Conservation (phyloP, 2,113 vertebrate species). For the Salvator merianae region DNA sequence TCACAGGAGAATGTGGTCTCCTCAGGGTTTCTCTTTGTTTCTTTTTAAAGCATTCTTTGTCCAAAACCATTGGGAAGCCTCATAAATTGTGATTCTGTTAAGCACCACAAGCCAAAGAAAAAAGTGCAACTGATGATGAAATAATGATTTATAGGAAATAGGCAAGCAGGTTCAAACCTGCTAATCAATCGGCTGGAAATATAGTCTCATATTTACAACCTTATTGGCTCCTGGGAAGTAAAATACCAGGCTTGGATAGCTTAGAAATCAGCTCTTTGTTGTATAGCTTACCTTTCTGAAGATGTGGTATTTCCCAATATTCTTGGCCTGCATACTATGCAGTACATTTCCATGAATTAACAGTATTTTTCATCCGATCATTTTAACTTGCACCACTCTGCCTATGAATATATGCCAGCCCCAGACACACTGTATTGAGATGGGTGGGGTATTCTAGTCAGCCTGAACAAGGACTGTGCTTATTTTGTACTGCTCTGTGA, state of each 20-base stretch:
- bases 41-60: background rate
- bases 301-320: background rate
- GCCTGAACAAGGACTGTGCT: background rate
- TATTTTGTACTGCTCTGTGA: background rate
- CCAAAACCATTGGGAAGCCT: conserved; percentile 25
- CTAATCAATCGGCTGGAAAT: conserved; percentile 44
- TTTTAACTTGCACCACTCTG: background rate
- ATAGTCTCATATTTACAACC: conserved; percentile 28
- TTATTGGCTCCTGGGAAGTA: background rate
- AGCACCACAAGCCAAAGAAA: conserved; percentile 17
- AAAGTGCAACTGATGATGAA: conserved; percentile 10
- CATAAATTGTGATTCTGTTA: conserved; percentile 22
- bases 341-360: background rate
- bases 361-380: background rate
- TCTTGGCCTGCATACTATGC: no score
- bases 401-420: background rate
- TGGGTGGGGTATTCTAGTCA: background rate
- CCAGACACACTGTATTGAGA: background rate
- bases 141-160: conserved; percentile 30
- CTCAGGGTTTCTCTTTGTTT: background rate
- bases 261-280: background rate
- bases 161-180: conserved; percentile 15
- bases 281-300: background rate
- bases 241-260: background rate
- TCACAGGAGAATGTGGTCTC: conserved; percentile 5